A percentile compares a stretch with the other conserved stretches of the same genome.
phyloP scores from a whole-genome alignment of 2,888 invertebrate species.

The Eupeodes luniger region DNA sequence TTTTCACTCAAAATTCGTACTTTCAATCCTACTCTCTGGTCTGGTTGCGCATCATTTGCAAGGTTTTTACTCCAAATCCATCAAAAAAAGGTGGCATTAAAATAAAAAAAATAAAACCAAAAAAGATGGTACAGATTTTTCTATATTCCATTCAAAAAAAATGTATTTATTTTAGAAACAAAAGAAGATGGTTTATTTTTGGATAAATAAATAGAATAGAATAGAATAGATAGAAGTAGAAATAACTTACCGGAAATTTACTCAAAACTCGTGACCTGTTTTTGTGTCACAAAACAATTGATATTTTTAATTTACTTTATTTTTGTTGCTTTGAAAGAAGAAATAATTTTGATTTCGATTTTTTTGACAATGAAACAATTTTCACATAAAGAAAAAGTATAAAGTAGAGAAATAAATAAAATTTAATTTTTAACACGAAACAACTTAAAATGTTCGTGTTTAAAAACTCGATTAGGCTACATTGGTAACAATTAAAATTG shows the following conservation, averaged over 20 bases:
- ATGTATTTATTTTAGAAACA: not conserved
- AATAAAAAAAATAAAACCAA: not conserved
- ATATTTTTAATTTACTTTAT: slow-evolving; percentile 9
- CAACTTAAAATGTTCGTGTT: slow-evolving; percentile 68
- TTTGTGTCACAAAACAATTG: slow-evolving; percentile 44
- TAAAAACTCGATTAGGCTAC: slow-evolving; percentile 69
- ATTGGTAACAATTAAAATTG: slow-evolving; percentile 64
- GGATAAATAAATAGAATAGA: not conserved
- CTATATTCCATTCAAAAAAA: not conserved
- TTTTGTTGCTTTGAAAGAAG: slow-evolving; percentile 26
- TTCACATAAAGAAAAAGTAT: slow-evolving; percentile 54
- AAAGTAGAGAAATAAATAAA: slow-evolving; percentile 17
- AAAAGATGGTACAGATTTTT: not conserved
- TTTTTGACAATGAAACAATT: slow-evolving; percentile 18
- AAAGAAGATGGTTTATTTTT: not conserved
- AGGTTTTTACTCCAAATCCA: slow-evolving; percentile 2
- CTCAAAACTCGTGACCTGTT: slow-evolving; percentile 68
- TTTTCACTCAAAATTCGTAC: not conserved
- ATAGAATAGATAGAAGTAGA: not conserved
- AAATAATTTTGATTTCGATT: slow-evolving; percentile 7
- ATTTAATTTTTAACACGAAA: slow-evolving; percentile 65
- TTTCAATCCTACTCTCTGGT: slow-evolving; percentile 19
- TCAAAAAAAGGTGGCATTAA: not conserved
- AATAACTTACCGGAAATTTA: slow-evolving; percentile 68
- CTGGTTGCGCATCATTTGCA: slow-evolving; percentile 15